Evolutionary conservation across 92 coral and sea anemone species (phyloP), one percentile per base, ranked within the genome.

Genomic region (Galaxea fascicularis): DNA sequence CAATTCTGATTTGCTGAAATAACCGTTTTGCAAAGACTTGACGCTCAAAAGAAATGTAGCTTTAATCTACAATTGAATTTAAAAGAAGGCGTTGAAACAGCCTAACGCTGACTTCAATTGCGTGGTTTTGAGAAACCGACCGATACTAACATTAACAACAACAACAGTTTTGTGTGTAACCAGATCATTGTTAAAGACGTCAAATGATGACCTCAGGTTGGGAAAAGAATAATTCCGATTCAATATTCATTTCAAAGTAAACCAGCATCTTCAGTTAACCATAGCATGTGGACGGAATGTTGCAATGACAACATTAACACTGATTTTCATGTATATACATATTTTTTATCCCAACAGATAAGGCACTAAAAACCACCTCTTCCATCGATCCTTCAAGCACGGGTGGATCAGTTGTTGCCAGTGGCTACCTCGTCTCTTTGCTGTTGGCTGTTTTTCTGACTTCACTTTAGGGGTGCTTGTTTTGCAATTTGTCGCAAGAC

Each of bases 321-420:
- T 70, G 28, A 70, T 12, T n/a, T 41, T n/a, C 41, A 35, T 2
- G 41, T 35, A 35, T 6, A 35, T 71, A 8, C 15, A 2, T 49
- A 4, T 10, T 27, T 31, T 58, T 57, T 41, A 76, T 57, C 31
- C 8, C n/a, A 35, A 35, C 68, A 76, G 82, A 77, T 26, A 66
- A 47, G 35, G 60, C 82, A 18, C 52, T 39, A 71, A 77, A 62
- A 31, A 49, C 82, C 62, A 77, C 82, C 53, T 8, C 58, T 39
- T 41, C 59, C 67, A 21, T 31, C 12, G 67, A 8, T n/a, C 69
- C 69, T 57, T 16, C 20, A 31, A 44, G 69, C 39, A 76, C 81
- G 31, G 70, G 69, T 22, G 52, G 3, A 35, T 59, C 81, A 76
- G 16, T 49, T 76, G 54, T 76, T 31, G 66, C 81, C 12, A 59